phyloP scores from a whole-genome alignment of 2,888 invertebrate species.

The Neoitamus cyanurus region DNA sequence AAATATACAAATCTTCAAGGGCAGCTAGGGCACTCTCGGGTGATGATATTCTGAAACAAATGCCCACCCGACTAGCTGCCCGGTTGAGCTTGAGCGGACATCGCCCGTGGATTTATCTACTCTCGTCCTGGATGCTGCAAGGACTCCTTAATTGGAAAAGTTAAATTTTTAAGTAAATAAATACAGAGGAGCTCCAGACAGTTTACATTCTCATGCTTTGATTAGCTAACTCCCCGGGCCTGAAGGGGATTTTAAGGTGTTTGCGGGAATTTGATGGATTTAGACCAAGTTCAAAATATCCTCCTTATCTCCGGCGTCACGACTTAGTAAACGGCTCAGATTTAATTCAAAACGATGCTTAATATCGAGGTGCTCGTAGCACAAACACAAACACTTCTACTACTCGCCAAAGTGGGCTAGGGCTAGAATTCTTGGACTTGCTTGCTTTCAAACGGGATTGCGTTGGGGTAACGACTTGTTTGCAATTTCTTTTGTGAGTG shows the following conservation, averaged over 20 bases:
- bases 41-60: neutral
- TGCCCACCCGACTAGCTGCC: neutral
- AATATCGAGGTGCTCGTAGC: neutral
- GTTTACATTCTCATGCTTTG: slow-evolving; percentile 21
- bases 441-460: neutral
- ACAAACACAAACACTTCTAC: neutral
- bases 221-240: neutral
- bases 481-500: neutral
- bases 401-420: neutral
- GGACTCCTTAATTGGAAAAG: slow-evolving; percentile 36
- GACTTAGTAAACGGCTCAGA: neutral
- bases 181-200: neutral
- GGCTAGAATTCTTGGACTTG: neutral
- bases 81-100: neutral
- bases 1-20: slow-evolving; percentile 1
- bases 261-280: neutral
- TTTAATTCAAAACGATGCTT: neutral
- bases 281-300: neutral
- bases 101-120: slow-evolving; percentile 4
- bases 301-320: neutral
- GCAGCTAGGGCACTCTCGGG: neutral
- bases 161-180: slow-evolving; percentile 38
- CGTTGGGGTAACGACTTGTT: slow-evolving; percentile 5
- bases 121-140: neutral
- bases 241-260: neutral